phyloP scores from a whole-genome alignment of 2,113 vertebrate species.

The Hippoglossus stenolepis region DNA sequence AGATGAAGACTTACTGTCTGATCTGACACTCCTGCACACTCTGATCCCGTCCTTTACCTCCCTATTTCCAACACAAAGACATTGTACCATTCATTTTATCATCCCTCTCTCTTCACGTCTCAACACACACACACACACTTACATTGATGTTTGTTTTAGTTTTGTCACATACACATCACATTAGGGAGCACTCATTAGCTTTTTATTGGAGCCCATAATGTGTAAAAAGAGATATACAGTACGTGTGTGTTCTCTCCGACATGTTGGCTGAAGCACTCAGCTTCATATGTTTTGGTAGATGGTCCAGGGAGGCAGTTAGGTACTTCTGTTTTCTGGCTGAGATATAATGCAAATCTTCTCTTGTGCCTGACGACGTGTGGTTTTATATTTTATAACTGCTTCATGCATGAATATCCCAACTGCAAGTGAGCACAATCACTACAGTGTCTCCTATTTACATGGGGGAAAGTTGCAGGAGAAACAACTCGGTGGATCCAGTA shows the following conservation, averaged over 20 bases:
- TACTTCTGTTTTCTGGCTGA: conserved; percentile 20
- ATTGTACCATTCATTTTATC: neutral
- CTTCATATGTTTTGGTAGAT: conserved; percentile 37
- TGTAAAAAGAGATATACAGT: conserved; percentile 45
- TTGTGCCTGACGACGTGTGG: conserved; percentile 11
- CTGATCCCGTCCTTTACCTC: neutral
- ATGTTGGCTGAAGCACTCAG: conserved; percentile 32
- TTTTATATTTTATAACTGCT: conserved; percentile 43
- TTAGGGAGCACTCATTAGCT: conserved; percentile 25
- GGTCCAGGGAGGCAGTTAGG: conserved; percentile 14
- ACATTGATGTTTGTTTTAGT: conserved; percentile 1
- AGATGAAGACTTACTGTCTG: conserved; percentile 37
- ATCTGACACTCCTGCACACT: conserved; percentile 26
- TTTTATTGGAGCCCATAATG: conserved; percentile 26
- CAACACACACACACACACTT: neutral
- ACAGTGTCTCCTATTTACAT: conserved; percentile 44
- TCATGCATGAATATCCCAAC: conserved; percentile 48
- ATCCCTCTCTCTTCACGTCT: conserved; percentile 3
- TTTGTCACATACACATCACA: conserved; percentile 15
- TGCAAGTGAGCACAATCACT: conserved; percentile 50
- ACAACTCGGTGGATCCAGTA: conserved; percentile 47
- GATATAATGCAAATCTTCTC: conserved; percentile 37
- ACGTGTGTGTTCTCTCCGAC: conserved; percentile 17
- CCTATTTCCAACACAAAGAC: conserved; percentile 9
- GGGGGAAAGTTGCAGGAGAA: conserved; percentile 63